Evolutionary conservation across 2,888 invertebrate species (phyloP).

Genomic region (Drosophila glabriapex): DNA sequence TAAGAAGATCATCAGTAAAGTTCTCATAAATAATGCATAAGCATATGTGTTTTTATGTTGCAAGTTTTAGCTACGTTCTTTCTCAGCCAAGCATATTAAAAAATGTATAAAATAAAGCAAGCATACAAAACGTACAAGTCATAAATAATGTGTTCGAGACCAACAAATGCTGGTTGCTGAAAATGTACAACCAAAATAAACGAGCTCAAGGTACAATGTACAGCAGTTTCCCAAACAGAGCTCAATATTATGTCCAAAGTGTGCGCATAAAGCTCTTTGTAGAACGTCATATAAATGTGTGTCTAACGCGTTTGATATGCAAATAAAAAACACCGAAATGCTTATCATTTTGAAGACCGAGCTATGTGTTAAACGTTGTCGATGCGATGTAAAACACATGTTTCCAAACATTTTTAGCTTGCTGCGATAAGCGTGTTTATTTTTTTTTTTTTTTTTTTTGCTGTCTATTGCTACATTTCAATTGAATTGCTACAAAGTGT

Average conservation of each 20-base stretch:
- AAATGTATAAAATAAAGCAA: slow-evolving; percentile 8
- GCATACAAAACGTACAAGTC: slow-evolving; percentile 43
- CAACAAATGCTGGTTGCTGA: slow-evolving; percentile 55
- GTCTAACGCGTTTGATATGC: slow-evolving; percentile 68
- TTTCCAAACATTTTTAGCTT: slow-evolving; percentile 18
- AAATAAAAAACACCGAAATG: slow-evolving; percentile 52
- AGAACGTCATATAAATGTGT: slow-evolving; percentile 51
- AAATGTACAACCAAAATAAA: slow-evolving; percentile 58
- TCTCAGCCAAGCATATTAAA: slow-evolving; percentile 34
- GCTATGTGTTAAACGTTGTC: slow-evolving; percentile 16
- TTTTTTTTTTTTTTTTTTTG: slow-evolving; percentile 5
- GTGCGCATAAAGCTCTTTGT: slow-evolving; percentile 11
- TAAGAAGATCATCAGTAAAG: slow-evolving; percentile 36
- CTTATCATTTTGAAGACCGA: slow-evolving; percentile 51
- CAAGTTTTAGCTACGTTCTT: slow-evolving; percentile 41
- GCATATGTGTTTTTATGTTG: slow-evolving; percentile 35
- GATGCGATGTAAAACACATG: slow-evolving; percentile 53
- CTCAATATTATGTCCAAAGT: slow-evolving; percentile 57
- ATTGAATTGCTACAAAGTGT: slow-evolving; percentile 69
- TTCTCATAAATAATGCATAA: slow-evolving; percentile 63
- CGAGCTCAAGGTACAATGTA: slow-evolving; percentile 46
- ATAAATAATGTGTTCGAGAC: slow-evolving; percentile 70
- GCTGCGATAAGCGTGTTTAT: slow-evolving; percentile 21
- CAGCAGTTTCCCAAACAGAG: slow-evolving; percentile 41
- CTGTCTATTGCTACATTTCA: slow-evolving; percentile 51